These are phyloP conservation scores for Pogonophryne albipinna DNA, from an alignment of 2,797 vertebrate genomes.

Conservation along the genomic window DNA sequence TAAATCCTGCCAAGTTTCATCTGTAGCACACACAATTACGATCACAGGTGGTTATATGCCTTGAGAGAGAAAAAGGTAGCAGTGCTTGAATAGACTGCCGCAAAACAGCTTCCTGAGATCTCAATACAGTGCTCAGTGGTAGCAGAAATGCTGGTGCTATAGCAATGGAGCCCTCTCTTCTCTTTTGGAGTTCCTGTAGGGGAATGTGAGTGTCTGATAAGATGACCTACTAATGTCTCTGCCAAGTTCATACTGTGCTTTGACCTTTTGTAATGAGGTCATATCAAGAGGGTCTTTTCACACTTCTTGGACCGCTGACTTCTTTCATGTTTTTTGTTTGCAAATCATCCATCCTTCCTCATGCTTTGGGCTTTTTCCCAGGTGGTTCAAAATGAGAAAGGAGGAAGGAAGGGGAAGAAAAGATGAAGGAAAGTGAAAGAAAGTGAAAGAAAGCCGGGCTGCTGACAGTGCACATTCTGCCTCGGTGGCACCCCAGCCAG, in stretches of 20 bases:
- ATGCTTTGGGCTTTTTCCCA: slow-evolving; percentile 11
- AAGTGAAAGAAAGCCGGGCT: slow-evolving; percentile 28
- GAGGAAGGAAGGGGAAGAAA: slow-evolving; percentile 9
- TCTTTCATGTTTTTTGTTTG: slow-evolving; percentile 17
- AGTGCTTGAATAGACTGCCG: slow-evolving; percentile 15
- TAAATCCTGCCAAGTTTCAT: slow-evolving; percentile 4
- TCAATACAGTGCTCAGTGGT: slow-evolving; percentile 4
- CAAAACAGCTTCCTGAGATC: slow-evolving; percentile 25
- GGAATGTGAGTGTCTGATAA: slow-evolving; percentile 29
- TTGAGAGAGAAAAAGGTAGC: slow-evolving; percentile 10
- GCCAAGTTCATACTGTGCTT: slow-evolving; percentile 32
- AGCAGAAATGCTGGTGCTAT: slow-evolving; percentile 40
- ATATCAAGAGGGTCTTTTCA: slow-evolving; percentile 37
- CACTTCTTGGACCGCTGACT: slow-evolving; percentile 11
- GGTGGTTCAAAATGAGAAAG: neutral
- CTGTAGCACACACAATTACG: neutral
- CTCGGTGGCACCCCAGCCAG: slow-evolving; percentile 56
- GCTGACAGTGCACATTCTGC: slow-evolving; percentile 69
- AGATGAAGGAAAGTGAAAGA: slow-evolving; percentile 34
- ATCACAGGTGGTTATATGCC: slow-evolving; percentile 4
- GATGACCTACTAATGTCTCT: slow-evolving; percentile 37
- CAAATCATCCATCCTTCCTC: slow-evolving; percentile 21
- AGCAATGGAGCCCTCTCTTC: slow-evolving; percentile 9
- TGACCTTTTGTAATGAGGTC: slow-evolving; percentile 58
- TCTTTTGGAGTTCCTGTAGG: slow-evolving; percentile 29